Conservation (phyloP, 2,888 invertebrate species). For the Drosophila mayaguana region DNA sequence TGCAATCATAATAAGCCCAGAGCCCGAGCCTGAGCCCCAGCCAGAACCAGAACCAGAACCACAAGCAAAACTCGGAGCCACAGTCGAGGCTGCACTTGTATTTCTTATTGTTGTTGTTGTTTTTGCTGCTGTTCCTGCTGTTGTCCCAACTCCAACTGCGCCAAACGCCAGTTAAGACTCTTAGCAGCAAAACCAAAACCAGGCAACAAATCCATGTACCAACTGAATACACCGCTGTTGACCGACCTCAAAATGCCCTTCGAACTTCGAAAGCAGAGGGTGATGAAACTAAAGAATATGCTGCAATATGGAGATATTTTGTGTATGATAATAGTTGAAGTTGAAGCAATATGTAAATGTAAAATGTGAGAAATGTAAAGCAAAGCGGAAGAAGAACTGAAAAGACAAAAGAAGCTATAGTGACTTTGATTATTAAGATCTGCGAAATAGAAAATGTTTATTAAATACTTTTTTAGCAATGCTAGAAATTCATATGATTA, state of each 20-base stretch:
- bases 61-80: constrained; percentile 27
- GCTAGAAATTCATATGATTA: too few relatives aligned
- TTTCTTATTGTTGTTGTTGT: neutral
- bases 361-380: neutral
- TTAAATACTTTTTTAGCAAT: too few relatives aligned
- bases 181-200: constrained; percentile 35
- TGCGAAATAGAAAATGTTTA: neutral
- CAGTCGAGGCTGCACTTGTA: constrained; percentile 25
- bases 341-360: too few relatives aligned
- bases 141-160: constrained; percentile 9
- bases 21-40: constrained; percentile 18
- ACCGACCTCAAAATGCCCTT: constrained; percentile 22
- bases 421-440: neutral
- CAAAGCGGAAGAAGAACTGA: neutral
- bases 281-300: too few relatives aligned
- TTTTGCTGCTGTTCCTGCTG: constrained; percentile 3
- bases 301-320: too few relatives aligned
- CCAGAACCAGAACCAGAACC: constrained; percentile 16
- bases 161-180: constrained; percentile 45
- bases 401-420: neutral
- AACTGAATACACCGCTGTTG: constrained; percentile 12
- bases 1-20: constrained; percentile 50
- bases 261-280: neutral
- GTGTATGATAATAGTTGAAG: too few relatives aligned
- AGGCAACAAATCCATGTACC: constrained; percentile 30